Percentiles rank a stretch among this genome's conserved stretches.
Evolutionary conservation across 2,888 invertebrate species (phyloP).

Genomic region (Physocephala rufipes): DNA sequence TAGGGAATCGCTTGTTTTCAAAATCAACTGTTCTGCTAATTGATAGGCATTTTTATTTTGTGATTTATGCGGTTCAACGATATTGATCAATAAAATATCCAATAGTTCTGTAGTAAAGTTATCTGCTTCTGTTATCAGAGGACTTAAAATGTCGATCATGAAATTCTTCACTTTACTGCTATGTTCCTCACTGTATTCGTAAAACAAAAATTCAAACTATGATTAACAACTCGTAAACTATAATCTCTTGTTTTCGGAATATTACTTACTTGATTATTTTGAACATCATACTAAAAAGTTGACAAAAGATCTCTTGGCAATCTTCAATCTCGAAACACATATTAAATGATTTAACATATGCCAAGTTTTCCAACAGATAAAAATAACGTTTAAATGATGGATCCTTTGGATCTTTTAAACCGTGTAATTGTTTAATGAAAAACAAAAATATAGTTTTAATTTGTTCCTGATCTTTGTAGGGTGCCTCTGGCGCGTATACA

Average conservation of each 20-base stretch:
- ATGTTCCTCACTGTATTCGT: slow-evolving; percentile 83
- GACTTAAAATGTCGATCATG: slow-evolving; percentile 94
- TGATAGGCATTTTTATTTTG: slow-evolving; percentile 89
- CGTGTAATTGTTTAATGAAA: slow-evolving; percentile 91
- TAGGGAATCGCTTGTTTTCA: slow-evolving; percentile 90
- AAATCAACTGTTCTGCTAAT: slow-evolving; percentile 89
- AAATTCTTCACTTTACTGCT: slow-evolving; percentile 95
- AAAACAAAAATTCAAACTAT: slow-evolving; percentile 21
- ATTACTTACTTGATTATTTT: slow-evolving; percentile 92
- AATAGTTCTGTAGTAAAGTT: slow-evolving; percentile 92
- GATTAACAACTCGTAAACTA: slow-evolving; percentile 2
- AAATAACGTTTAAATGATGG: slow-evolving; percentile 98
- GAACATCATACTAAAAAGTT: slow-evolving; percentile 92
- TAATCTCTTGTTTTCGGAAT: slow-evolving; percentile 13
- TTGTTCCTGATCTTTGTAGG: slow-evolving; percentile 95
- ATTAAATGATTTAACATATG: slow-evolving; percentile 97
- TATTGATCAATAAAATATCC: slow-evolving; percentile 91
- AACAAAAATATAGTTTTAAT: slow-evolving; percentile 92
- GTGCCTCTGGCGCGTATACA: slow-evolving; percentile 97
- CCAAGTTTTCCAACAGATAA: slow-evolving; percentile 94
- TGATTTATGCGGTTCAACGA: slow-evolving; percentile 92
- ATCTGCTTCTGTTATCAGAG: slow-evolving; percentile 94
- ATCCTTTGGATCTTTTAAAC: slow-evolving; percentile 94
- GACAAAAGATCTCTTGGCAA: slow-evolving; percentile 95
- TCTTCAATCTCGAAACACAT: slow-evolving; percentile 99